Conservation (phyloP, 2,113 vertebrate genomes). For the Guaruba guarouba region DNA sequence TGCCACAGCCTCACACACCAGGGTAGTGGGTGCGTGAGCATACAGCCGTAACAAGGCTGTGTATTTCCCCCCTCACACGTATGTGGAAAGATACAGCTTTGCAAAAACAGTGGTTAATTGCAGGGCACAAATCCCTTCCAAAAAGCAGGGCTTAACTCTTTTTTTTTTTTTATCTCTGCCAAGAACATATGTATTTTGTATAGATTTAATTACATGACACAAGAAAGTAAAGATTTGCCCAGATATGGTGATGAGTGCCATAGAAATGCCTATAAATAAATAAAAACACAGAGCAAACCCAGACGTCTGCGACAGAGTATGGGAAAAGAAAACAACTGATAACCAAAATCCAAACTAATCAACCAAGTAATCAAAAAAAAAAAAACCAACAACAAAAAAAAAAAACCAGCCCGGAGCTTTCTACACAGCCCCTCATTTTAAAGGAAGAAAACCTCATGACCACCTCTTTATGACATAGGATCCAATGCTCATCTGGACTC, state of each 20-base stretch:
- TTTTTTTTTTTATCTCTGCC: neutral
- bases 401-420: neutral
- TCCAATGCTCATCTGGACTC: neutral
- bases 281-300: neutral
- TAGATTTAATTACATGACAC: constrained; percentile 50
- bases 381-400: neutral
- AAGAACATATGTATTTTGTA: constrained; percentile 68
- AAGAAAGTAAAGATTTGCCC: constrained; percentile 23
- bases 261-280: constrained; percentile 34
- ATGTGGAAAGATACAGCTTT: neutral
- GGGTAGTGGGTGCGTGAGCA: neutral
- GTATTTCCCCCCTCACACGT: neutral
- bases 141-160: constrained; percentile 33
- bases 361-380: neutral
- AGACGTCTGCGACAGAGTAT: neutral
- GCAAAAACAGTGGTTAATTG: constrained; percentile 53
- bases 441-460: neutral
- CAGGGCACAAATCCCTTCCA: constrained; percentile 56
- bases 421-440: neutral
- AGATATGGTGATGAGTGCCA: neutral
- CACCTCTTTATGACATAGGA: neutral
- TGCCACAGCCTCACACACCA: accelerated
- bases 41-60: neutral
- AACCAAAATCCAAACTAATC: neutral
- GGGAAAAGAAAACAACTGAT: neutral